Evolutionary conservation across 2,113 vertebrate genomes (phyloP).

Genomic region (Lates calcarifer): DNA sequence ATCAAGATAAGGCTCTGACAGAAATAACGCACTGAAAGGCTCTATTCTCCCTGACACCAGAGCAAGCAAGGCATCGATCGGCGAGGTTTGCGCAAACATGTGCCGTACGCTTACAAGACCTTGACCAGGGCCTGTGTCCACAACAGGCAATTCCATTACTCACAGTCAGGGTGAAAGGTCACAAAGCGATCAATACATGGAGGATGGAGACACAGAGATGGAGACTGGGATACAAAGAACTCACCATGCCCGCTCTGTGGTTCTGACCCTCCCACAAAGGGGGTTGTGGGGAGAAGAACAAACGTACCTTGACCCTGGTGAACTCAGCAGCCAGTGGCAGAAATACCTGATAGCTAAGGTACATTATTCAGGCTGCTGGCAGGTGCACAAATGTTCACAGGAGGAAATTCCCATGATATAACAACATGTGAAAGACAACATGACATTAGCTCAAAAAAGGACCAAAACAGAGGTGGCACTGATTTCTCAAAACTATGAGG

Average conservation of each 20-base stretch:
- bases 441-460: background rate
- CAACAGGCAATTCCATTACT: conserved; percentile 80
- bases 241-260: conserved; percentile 6
- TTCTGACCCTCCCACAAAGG: conserved; percentile 39
- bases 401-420: background rate
- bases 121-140: conserved; percentile 65
- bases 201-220: conserved; percentile 58
- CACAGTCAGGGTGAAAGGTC: conserved; percentile 66
- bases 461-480: background rate
- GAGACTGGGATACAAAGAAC: conserved; percentile 55
- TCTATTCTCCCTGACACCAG: conserved; percentile 46
- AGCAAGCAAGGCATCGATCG: conserved; percentile 65
- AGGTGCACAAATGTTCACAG: conserved; percentile 1
- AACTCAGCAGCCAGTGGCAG: background rate
- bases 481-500: background rate
- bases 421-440: background rate
- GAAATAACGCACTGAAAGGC: conserved; percentile 33
- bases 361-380: conserved; percentile 8
- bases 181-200: conserved; percentile 69
- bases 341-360: background rate
- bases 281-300: conserved; percentile 24
- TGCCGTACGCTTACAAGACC: conserved; percentile 71
- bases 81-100: conserved; percentile 56
- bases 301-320: conserved; percentile 41
- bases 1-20: conserved; percentile 47